Percentiles rank a stretch among this genome's conserved stretches.
These are phyloP conservation scores for Sinocyclocheilus grahami DNA, from an alignment of 2,113 vertebrate genomes.

Conservation along the genomic window DNA sequence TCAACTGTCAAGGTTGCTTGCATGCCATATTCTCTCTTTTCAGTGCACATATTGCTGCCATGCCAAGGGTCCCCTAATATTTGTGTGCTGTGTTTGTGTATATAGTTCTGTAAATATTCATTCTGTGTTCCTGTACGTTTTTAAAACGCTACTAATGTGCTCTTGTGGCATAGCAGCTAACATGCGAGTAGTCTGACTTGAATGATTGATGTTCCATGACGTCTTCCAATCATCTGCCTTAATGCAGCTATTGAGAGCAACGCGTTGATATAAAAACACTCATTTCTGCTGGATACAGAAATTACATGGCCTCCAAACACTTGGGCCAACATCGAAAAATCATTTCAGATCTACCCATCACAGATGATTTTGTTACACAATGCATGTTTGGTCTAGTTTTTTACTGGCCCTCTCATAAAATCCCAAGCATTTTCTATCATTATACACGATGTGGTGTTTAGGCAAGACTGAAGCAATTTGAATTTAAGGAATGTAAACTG, in stretches of 20 bases:
- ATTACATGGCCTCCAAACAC: conserved; percentile 47
- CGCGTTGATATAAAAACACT: conserved; percentile 19
- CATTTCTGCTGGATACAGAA: conserved; percentile 78
- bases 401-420: conserved; percentile 8
- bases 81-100: conserved; percentile 49
- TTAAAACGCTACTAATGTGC: conserved; percentile 38
- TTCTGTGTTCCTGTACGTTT: conserved; percentile 14
- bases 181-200: background rate
- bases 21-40: conserved; percentile 47
- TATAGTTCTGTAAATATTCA: conserved; percentile 42
- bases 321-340: conserved; percentile 62
- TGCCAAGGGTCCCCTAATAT: conserved; percentile 27
- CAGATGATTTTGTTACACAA: background rate
- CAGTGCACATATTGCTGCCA: conserved; percentile 52
- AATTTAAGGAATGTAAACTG: background rate
- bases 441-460: background rate
- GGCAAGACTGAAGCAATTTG: background rate
- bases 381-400: background rate
- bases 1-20: background rate
- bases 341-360: conserved; percentile 21
- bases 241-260: conserved; percentile 25
- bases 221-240: conserved; percentile 40
- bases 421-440: conserved; percentile 14
- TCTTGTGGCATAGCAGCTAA: conserved; percentile 37
- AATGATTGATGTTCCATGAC: conserved; percentile 26